Evolutionary conservation across 2,113 vertebrate genomes (phyloP).

Genomic region (Toxostoma redivivum): DNA sequence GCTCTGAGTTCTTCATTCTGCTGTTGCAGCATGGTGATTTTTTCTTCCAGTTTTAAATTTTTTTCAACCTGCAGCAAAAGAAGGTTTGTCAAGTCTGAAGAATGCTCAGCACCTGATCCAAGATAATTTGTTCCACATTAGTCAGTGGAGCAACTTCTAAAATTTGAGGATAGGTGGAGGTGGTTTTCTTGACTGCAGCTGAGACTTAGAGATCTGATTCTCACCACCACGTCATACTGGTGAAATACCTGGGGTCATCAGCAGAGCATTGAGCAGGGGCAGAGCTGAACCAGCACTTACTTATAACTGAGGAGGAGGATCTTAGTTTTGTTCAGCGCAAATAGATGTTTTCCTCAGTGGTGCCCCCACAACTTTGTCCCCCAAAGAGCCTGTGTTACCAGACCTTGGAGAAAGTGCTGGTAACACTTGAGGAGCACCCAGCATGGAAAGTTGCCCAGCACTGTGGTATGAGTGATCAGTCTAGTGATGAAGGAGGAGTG

Average conservation of each 20-base stretch:
- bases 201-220: not conserved
- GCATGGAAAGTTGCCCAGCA: not conserved
- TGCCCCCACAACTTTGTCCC: not conserved
- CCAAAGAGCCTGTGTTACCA: accelerated
- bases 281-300: not conserved
- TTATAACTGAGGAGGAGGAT: not conserved
- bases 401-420: accelerated
- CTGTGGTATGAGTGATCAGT: not conserved
- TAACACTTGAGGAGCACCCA: not conserved
- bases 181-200: not conserved
- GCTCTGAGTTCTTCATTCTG: slow-evolving; percentile 94
- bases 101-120: not conserved
- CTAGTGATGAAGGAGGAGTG: not conserved
- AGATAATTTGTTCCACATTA: not conserved
- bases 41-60: slow-evolving; percentile 91
- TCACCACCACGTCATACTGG: not conserved
- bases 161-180: not conserved
- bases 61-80: slow-evolving; percentile 85
- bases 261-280: not conserved
- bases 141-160: not conserved
- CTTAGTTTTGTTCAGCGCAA: not conserved
- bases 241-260: not conserved
- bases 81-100: not conserved
- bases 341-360: not conserved
- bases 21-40: slow-evolving; percentile 91